These are phyloP conservation scores for Pandemis corylana DNA, from an alignment of 2,888 invertebrate genomes.

Conservation along the genomic window DNA sequence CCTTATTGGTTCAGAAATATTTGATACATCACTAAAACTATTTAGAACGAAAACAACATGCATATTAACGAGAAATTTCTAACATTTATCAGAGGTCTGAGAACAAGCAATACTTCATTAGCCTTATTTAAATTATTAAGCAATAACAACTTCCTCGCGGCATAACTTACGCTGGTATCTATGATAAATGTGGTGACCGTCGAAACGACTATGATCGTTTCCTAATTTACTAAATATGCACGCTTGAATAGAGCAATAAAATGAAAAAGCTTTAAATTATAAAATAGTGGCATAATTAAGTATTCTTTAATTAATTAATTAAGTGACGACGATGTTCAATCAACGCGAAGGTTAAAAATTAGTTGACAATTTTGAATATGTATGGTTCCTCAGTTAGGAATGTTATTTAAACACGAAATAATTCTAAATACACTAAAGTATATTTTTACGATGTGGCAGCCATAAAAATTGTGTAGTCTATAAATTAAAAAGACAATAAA, in stretches of 20 bases:
- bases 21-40: constrained; percentile 44
- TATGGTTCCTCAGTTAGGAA: constrained; percentile 55
- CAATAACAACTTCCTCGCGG: constrained; percentile 66
- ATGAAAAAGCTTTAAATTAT: constrained; percentile 68
- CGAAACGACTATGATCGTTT: constrained; percentile 57
- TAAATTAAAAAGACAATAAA: constrained; percentile 69
- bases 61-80: constrained; percentile 55
- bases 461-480: constrained; percentile 61
- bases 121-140: constrained; percentile 75
- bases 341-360: constrained; percentile 73
- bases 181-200: constrained; percentile 63
- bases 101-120: constrained; percentile 69
- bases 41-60: constrained; percentile 55
- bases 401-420: constrained; percentile 51
- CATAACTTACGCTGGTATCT: constrained; percentile 65
- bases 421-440: constrained; percentile 52
- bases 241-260: constrained; percentile 67
- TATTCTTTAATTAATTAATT: constrained; percentile 79
- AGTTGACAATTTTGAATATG: constrained; percentile 75
- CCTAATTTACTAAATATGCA: constrained; percentile 66
- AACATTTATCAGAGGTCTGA: constrained; percentile 43
- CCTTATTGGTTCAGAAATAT: constrained; percentile 34
- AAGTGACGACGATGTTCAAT: constrained; percentile 74
- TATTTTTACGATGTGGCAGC: constrained; percentile 60
- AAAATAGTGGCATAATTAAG: constrained; percentile 70